Conservation (phyloP, 2,797 vertebrate genomes). For the Lophura swinhoii region DNA sequence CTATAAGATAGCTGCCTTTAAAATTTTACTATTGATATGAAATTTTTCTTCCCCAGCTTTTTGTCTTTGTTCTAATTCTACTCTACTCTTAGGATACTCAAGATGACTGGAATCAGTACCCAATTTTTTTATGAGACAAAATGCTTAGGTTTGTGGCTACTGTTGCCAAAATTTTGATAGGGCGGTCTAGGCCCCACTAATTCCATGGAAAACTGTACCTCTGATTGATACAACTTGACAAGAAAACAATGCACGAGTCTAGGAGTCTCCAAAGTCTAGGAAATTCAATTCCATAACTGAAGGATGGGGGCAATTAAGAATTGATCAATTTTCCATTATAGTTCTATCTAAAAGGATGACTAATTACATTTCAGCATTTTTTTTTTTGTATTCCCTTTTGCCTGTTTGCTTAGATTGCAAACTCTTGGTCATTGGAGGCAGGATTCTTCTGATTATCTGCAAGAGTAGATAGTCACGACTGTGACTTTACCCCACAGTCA, state of each 20-base stretch:
- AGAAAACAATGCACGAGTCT: not conserved
- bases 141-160: not conserved
- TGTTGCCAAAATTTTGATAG: not conserved
- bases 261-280: not conserved
- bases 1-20: not conserved
- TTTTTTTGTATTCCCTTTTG: not conserved
- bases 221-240: not conserved
- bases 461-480: not conserved
- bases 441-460: not conserved
- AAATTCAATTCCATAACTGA: not conserved
- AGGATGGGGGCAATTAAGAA: not conserved
- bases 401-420: not conserved
- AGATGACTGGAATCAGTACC: not conserved
- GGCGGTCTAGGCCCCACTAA: not conserved
- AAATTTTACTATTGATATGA: not conserved
- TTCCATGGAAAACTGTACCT: not conserved
- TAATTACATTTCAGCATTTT: not conserved
- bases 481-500: rapidly evolving
- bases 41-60: not conserved
- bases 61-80: not conserved
- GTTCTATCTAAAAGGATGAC: not conserved
- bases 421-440: not conserved
- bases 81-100: not conserved
- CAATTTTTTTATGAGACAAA: not conserved
- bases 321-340: not conserved